Conservation (phyloP, 2,888 invertebrate genomes). For the Noctua janthe region DNA sequence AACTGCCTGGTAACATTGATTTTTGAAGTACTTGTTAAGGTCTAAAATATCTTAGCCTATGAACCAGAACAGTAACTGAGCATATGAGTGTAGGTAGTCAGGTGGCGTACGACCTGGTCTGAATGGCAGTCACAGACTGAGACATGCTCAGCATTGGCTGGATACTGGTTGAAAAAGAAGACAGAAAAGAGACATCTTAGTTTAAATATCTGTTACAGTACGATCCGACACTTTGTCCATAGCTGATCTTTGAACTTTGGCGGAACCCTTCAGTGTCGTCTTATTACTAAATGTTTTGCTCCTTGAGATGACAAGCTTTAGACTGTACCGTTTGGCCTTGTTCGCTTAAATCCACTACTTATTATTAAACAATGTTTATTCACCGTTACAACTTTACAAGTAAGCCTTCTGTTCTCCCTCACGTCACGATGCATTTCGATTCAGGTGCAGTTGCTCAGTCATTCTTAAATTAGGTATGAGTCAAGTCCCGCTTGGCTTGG, state of each 20-base stretch:
- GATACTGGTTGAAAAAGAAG: not conserved
- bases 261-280: not conserved
- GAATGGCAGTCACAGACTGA: not conserved
- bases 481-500: conserved; percentile 36
- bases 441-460: conserved; percentile 53
- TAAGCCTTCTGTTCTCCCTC: conserved; percentile 14
- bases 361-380: conserved; percentile 3
- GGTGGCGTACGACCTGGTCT: not conserved
- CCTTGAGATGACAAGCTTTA: not conserved
- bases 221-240: not conserved
- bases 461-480: conserved; percentile 64
- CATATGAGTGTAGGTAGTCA: not conserved
- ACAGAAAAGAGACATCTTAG: not conserved
- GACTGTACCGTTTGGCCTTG: not conserved
- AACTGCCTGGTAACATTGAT: not conserved
- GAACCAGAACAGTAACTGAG: not conserved
- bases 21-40: not conserved
- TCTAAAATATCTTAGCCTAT: not conserved
- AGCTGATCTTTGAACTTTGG: not conserved
- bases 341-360: not conserved
- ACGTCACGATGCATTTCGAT: conserved; percentile 37
- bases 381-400: not conserved
- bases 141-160: not conserved
- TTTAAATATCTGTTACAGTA: not conserved
- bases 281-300: not conserved